These are phyloP conservation scores for Halictus ligatus DNA, from an alignment of 2,888 invertebrate species.

Conservation along the genomic window DNA sequence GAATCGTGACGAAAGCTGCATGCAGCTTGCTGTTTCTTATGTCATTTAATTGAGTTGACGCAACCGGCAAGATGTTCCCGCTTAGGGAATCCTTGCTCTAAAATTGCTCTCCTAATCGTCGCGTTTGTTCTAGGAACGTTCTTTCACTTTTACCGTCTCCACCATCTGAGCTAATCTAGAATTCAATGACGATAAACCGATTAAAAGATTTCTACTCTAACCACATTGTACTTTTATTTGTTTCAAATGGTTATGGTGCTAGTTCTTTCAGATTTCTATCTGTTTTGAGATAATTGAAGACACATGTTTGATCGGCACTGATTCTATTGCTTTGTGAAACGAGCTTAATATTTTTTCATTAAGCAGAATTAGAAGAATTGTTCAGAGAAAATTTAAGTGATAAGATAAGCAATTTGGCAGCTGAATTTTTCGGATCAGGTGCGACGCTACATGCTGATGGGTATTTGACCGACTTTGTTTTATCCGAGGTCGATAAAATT, in stretches of 20 bases:
- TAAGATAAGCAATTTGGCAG: background rate
- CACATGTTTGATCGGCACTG: background rate
- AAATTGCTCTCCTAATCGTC: conserved; percentile 2
- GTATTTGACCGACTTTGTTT: background rate
- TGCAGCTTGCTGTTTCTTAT: conserved; percentile 19
- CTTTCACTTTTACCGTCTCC: background rate
- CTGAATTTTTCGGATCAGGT: background rate
- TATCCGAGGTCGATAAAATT: background rate
- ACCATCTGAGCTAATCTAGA: background rate
- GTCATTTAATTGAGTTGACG: conserved; percentile 54
- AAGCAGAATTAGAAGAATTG: background rate
- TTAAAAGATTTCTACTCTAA: background rate
- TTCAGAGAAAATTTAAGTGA: background rate
- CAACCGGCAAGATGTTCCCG: background rate
- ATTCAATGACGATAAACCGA: background rate
- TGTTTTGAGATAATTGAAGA: background rate
- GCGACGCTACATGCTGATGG: background rate
- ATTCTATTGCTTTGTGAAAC: no score
- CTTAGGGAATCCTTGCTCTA: conserved; percentile 9
- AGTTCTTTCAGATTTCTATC: background rate
- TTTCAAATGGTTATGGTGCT: background rate
- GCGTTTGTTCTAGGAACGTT: background rate
- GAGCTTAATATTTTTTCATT: background rate
- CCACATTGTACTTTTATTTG: background rate
- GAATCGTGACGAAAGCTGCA: conserved; percentile 45